Percentiles rank a stretch among this genome's conserved stretches.
phyloP scores from a whole-genome alignment of 2,113 vertebrate genomes.

The Psittacula cyanocephala region DNA sequence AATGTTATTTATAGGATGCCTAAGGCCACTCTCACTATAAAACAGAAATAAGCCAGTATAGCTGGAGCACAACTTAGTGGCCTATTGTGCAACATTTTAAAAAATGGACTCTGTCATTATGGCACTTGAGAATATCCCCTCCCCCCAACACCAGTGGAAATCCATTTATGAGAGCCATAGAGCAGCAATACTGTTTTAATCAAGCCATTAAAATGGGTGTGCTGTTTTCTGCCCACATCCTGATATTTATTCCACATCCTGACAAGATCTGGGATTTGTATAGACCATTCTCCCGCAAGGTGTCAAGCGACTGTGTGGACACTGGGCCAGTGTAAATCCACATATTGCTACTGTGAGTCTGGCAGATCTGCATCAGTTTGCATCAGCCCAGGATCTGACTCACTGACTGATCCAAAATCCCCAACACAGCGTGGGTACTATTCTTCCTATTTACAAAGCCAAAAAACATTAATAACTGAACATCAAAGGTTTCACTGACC shows the following conservation, averaged over 20 bases:
- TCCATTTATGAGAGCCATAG: slow-evolving; percentile 4
- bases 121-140: not conserved
- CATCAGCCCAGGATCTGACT: not conserved
- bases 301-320: not conserved
- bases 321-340: not conserved
- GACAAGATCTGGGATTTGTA: not conserved
- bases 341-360: not conserved
- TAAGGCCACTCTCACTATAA: slow-evolving; percentile 71
- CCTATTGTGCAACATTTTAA: slow-evolving; percentile 13
- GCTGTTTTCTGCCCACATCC: slow-evolving; percentile 32
- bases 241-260: slow-evolving; percentile 15
- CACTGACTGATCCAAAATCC: not conserved
- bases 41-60: slow-evolving; percentile 63
- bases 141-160: not conserved
- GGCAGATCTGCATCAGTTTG: not conserved
- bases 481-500: not conserved
- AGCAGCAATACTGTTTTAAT: slow-evolving; percentile 27
- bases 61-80: slow-evolving; percentile 50
- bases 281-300: not conserved
- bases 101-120: not conserved
- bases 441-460: not conserved
- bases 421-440: not conserved
- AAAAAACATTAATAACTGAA: not conserved
- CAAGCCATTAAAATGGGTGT: slow-evolving; percentile 6
- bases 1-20: slow-evolving; percentile 73